Evolutionary conservation across 1,140 invertebrate genomes (phyloP).

Genomic region (Conus betulinus): DNA sequence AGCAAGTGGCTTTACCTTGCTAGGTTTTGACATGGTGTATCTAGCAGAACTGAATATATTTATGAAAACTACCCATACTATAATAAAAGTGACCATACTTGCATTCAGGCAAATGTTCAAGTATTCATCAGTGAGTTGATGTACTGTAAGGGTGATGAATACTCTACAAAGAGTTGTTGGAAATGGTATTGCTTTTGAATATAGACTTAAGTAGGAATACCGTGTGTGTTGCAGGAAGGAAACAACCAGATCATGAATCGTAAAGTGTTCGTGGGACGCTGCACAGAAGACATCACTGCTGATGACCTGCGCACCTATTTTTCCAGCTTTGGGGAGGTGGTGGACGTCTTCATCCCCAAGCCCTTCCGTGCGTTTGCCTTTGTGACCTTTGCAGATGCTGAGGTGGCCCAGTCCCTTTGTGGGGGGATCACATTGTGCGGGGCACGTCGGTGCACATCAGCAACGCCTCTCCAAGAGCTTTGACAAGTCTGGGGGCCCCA

Average conservation of each 20-base stretch:
- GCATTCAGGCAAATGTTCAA: too few species aligned
- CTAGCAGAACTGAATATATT: too few species aligned
- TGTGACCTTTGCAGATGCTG: constrained; percentile 77
- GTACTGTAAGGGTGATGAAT: too few species aligned
- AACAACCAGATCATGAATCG: constrained; percentile 69
- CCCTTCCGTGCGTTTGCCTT: constrained; percentile 78
- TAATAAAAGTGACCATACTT: too few species aligned
- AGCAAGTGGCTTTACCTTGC: too few species aligned
- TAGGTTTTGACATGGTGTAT: too few species aligned
- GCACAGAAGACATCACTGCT: constrained; percentile 75
- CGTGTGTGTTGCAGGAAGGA: constrained; percentile 62
- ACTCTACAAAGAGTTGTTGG: too few species aligned
- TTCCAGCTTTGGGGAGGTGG: constrained; percentile 75
- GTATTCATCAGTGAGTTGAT: too few species aligned
- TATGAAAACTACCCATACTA: too few species aligned
- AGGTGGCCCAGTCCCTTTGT: constrained; percentile 91
- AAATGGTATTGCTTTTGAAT: too few species aligned
- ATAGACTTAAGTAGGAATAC: too few species aligned
- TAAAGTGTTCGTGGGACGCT: constrained; percentile 77
- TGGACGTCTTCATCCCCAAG: constrained; percentile 78
- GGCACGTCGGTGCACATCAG: constrained; percentile 96
- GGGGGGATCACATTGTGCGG: constrained; percentile 98
- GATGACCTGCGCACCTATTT: constrained; percentile 76
- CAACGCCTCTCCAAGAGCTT: constrained; percentile 89
- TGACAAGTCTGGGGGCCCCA: constrained; percentile 45